Percentiles rank a stretch among this genome's conserved stretches.
Conservation (phyloP, 2,113 vertebrate species). For the Peucedramus taeniatus region DNA sequence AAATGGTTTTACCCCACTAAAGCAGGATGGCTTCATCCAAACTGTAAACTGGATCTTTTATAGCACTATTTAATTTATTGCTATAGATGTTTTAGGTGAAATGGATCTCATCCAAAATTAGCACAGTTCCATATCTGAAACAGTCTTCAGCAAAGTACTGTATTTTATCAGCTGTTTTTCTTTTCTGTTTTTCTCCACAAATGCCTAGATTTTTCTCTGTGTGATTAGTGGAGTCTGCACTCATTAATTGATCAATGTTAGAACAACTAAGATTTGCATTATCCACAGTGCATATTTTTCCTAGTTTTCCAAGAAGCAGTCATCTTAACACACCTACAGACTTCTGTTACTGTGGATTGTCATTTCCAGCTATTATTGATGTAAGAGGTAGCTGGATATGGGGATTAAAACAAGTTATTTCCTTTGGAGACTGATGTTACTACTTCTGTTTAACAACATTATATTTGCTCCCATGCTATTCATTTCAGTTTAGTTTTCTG, state of each 20-base stretch:
- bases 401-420: neutral
- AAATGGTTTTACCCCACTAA: neutral
- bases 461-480: neutral
- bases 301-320: neutral
- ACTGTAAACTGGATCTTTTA: neutral
- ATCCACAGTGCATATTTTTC: neutral
- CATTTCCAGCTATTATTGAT: neutral
- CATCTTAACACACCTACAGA: neutral
- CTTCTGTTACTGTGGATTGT: neutral
- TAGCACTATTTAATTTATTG: neutral
- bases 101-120: neutral
- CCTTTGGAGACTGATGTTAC: neutral
- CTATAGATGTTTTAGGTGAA: neutral
- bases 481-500: neutral
- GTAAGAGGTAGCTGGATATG: neutral
- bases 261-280: neutral
- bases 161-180: neutral
- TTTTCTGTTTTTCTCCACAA: neutral
- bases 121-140: neutral
- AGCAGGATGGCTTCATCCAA: neutral
- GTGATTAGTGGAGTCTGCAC: neutral
- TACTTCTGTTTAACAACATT: neutral
- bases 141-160: neutral
- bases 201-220: neutral
- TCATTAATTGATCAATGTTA: neutral